Percentiles rank a stretch among this genome's conserved stretches.
These are phyloP conservation scores for Etia nguti DNA, from an alignment of 2,113 vertebrate species.

Conservation along the genomic window DNA sequence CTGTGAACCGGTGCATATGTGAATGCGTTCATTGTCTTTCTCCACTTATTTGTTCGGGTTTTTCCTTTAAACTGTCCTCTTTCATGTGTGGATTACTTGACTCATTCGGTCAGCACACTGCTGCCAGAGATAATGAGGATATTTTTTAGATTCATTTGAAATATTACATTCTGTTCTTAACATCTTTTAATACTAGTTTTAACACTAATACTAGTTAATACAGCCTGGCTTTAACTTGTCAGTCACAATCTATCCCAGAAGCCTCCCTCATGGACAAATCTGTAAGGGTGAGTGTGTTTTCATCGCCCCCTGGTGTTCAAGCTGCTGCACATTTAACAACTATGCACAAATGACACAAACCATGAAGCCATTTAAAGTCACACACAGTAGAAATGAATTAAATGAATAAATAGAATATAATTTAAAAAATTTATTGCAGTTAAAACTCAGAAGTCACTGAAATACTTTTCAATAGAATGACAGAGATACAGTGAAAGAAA, in stretches of 20 bases:
- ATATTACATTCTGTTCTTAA: background rate
- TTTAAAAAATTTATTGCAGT: conserved; percentile 74
- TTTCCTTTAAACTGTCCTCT: background rate
- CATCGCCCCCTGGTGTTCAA: conserved; percentile 64
- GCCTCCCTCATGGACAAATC: background rate
- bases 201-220: background rate
- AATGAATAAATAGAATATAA: conserved; percentile 8
- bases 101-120: background rate
- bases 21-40: background rate
- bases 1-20: background rate
- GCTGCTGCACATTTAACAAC: background rate
- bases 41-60: background rate
- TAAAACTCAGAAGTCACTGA: conserved; percentile 43
- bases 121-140: background rate
- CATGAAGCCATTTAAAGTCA: fast-evolving
- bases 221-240: background rate
- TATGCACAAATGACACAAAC: background rate
- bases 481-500: conserved; percentile 25
- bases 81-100: background rate
- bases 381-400: background rate
- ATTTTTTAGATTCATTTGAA: background rate
- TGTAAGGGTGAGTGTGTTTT: background rate
- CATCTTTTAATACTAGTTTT: background rate
- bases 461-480: conserved; percentile 24
- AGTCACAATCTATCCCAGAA: background rate